A percentile compares a stretch with the other conserved stretches of the same genome.
Evolutionary conservation across 2,113 vertebrate genomes (phyloP).

Genomic region (Junco hyemalis): DNA sequence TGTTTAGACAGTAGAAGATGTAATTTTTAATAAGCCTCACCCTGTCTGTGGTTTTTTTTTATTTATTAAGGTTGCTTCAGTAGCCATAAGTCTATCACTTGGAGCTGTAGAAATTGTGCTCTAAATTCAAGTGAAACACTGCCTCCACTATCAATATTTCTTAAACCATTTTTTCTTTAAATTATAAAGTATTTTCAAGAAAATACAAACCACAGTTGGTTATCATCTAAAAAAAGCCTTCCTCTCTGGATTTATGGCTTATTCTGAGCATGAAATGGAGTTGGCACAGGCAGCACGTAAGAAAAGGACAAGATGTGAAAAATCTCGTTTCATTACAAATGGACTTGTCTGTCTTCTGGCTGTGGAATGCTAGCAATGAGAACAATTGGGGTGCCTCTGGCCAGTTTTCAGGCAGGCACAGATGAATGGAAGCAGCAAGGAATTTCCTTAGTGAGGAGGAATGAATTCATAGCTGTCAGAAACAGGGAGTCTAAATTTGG

Average conservation of each 20-base stretch:
- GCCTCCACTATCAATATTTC: background rate
- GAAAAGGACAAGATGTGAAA: slow-evolving; percentile 27
- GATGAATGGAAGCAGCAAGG: slow-evolving; percentile 8
- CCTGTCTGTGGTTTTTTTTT: background rate
- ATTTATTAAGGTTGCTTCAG: slow-evolving; percentile 30
- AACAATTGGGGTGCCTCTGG: background rate
- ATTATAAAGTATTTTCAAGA: background rate
- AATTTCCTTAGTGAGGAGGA: slow-evolving; percentile 14
- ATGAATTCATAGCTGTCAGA: slow-evolving; percentile 22
- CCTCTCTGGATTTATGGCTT: background rate
- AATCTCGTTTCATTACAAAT: background rate
- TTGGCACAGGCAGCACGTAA: background rate
- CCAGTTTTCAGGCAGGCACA: background rate
- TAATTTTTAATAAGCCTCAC: slow-evolving; percentile 52
- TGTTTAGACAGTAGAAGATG: slow-evolving; percentile 45
- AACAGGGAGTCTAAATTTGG: slow-evolving; percentile 2
- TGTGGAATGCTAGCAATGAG: slow-evolving; percentile 22
- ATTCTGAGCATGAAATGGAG: background rate
- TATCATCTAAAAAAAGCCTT: slow-evolving; percentile 15
- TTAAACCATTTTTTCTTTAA: background rate
- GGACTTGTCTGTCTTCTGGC: background rate
- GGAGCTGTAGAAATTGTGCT: background rate
- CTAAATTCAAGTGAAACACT: slow-evolving; percentile 21
- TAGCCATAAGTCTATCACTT: background rate
- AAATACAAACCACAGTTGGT: slow-evolving; percentile 6